Evolutionary conservation across 2,797 vertebrate genomes (phyloP).

Genomic region (Danio aesculapii): DNA sequence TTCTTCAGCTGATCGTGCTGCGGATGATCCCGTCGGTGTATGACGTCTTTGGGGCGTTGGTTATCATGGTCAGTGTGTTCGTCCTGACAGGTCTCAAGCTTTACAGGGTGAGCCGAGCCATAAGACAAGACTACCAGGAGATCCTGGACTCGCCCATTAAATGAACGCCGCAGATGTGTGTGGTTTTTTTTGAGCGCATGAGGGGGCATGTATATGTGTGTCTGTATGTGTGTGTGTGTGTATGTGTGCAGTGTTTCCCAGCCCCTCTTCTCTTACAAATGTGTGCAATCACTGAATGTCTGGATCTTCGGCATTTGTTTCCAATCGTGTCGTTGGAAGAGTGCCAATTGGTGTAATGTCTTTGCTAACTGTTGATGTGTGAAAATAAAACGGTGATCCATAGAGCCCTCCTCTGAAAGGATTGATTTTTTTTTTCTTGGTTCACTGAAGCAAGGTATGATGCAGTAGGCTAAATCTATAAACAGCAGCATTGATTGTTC

Average conservation of each 20-base stretch:
- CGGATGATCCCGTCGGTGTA: slow-evolving; percentile 91
- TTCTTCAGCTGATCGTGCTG: slow-evolving; percentile 93
- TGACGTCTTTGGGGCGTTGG: slow-evolving; percentile 89
- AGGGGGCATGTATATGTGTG: slow-evolving; percentile 50
- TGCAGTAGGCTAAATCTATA: slow-evolving; percentile 5
- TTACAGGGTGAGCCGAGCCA: slow-evolving; percentile 88
- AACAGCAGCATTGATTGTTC: background rate
- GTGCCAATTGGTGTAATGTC: slow-evolving; percentile 79
- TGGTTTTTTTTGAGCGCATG: slow-evolving; percentile 20
- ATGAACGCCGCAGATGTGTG: slow-evolving; percentile 71
- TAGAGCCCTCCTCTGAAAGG: slow-evolving; percentile 60
- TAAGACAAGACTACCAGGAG: slow-evolving; percentile 93
- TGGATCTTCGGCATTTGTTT: slow-evolving; percentile 78
- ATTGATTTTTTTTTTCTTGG: slow-evolving; percentile 63
- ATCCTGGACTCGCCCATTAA: slow-evolving; percentile 96
- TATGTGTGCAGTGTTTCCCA: slow-evolving; percentile 54
- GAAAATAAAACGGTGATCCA: slow-evolving; percentile 65
- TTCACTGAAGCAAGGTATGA: slow-evolving; percentile 20
- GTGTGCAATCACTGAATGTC: slow-evolving; percentile 81
- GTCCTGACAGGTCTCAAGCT: slow-evolving; percentile 93
- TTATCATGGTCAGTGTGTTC: slow-evolving; percentile 95
- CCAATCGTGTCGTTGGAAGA: slow-evolving; percentile 77
- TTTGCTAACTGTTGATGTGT: slow-evolving; percentile 77
- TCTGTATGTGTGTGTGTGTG: slow-evolving; percentile 66
- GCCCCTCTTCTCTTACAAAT: slow-evolving; percentile 70